phyloP scores from a whole-genome alignment of 2,113 vertebrate species.

The Amphilophus citrinellus region DNA sequence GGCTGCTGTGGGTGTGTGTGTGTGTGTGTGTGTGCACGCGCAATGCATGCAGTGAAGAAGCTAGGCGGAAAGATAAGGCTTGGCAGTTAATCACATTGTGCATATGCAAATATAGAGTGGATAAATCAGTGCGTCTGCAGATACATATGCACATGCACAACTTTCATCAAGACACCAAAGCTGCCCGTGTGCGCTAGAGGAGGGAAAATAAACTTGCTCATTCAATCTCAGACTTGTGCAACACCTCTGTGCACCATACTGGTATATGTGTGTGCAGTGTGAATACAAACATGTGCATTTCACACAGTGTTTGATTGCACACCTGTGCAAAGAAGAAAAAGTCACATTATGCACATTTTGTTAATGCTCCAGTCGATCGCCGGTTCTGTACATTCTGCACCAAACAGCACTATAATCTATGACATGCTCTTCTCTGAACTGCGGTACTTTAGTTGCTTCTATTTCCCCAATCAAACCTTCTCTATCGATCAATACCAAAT shows the following conservation, averaged over 20 bases:
- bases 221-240: slow-evolving; percentile 33
- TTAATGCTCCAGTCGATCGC: slow-evolving; percentile 2
- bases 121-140: slow-evolving; percentile 60
- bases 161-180: slow-evolving; percentile 29
- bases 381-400: background rate
- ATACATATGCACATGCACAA: slow-evolving; percentile 10
- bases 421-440: slow-evolving; percentile 13
- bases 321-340: background rate
- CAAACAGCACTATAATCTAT: slow-evolving; percentile 8
- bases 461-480: slow-evolving; percentile 46
- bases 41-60: slow-evolving; percentile 21
- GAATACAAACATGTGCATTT: background rate
- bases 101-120: slow-evolving; percentile 67
- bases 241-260: slow-evolving; percentile 1
- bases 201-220: slow-evolving; percentile 27
- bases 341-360: background rate
- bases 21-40: background rate
- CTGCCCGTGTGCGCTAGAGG: slow-evolving; percentile 18
- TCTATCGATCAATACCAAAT: slow-evolving; percentile 58
- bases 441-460: slow-evolving; percentile 5
- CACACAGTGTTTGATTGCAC: background rate
- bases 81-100: slow-evolving; percentile 71
- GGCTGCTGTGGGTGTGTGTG: background rate
- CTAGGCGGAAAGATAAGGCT: slow-evolving; percentile 57
- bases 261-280: background rate